Base-by-base conservation (phyloP, 2,113 vertebrate genomes). In the Stegastes partitus region DNA sequence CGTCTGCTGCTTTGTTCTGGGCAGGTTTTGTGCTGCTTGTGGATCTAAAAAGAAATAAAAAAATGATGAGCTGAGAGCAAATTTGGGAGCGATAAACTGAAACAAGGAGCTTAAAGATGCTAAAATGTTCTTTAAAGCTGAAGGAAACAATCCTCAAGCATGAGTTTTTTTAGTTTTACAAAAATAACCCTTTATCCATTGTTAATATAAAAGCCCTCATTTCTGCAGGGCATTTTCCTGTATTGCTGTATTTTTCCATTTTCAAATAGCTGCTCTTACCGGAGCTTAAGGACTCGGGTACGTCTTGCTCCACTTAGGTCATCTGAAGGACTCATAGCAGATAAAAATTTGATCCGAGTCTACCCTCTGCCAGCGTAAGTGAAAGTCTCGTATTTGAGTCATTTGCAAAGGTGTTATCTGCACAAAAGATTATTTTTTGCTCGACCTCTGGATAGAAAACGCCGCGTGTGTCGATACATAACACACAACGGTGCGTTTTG, bases 191-290 rank as follows among this genome's bases (percentile, higher is more conserved):
- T 50, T 50, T 21, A 50, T 21, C 6, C 47, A 50, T n/a, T 9
- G 47, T 50, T 50, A 2, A 19, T n/a, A 50, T 21, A 21, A 21
- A n/a, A 18, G 47, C 9, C 18, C 7, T 21, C 47, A 50, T 9
- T 18, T 42, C 2, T 42, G 39, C 2, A 14, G 44, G 44, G 3
- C 18, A 19, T 23, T 54, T 23, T 11, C 9, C 11, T 57, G 53
- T 12, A 31, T 45, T 34, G n/a, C 23, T 70, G 34, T 55, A 26
- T 58, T 74, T 64, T 15, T 19, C 45, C 45, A 19, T 47, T 47
- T 6, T 47, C 16, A 4, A 21, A 50, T 10, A 50, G 47, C 19
- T 50, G 19, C 19, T 21, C 19, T 21, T n/a, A 50, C 25, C n/a
- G 28, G 18, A 64, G 39, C 31, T 26, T 26, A 63, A 63, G 3